phyloP scores from a whole-genome alignment of 2,797 vertebrate species.

The Monodelphis domestica region DNA sequence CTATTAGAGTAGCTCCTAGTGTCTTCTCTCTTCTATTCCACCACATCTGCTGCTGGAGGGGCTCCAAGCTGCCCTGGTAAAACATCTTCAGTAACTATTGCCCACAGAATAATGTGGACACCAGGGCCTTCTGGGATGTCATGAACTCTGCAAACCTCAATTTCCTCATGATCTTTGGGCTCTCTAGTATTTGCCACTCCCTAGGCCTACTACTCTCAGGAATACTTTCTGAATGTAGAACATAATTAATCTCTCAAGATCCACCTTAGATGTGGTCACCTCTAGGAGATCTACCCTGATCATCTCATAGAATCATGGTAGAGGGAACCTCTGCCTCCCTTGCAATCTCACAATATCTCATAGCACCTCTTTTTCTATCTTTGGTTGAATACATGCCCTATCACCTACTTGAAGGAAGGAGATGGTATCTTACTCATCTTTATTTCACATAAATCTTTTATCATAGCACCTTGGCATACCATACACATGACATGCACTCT shows the following conservation, averaged over 20 bases:
- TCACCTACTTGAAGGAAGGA: background rate
- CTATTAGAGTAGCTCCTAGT: background rate
- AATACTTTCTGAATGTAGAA: background rate
- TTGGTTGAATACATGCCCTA: background rate
- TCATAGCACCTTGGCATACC: background rate
- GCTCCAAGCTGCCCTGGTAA: background rate
- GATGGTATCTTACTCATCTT: background rate
- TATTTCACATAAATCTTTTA: background rate
- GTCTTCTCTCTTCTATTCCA: background rate
- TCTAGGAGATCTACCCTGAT: background rate
- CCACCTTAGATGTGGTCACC: background rate
- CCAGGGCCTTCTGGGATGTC: background rate
- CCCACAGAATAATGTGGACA: background rate
- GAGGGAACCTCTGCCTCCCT: background rate
- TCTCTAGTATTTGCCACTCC: background rate
- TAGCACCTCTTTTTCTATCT: background rate
- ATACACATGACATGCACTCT: background rate
- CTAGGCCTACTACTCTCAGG: background rate
- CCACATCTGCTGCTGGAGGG: background rate
- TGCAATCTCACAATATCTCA: background rate
- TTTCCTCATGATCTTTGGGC: background rate
- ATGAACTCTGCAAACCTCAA: background rate
- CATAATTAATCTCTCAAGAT: background rate
- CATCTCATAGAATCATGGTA: background rate
- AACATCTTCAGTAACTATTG: background rate